phyloP scores from a whole-genome alignment of 2,888 invertebrate genomes.

The Phyllotreta striolata region DNA sequence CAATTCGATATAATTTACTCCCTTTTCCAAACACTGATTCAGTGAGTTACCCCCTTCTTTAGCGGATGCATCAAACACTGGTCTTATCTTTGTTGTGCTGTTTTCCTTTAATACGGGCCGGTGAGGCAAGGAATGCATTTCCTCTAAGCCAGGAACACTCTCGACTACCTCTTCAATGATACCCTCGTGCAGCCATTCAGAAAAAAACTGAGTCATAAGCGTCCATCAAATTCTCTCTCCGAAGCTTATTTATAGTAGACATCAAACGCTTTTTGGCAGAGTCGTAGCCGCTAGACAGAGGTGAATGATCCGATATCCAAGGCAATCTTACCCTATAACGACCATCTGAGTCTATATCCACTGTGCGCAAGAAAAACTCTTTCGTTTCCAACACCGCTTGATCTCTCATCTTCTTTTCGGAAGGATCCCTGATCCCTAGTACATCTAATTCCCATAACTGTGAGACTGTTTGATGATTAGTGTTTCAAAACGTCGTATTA shows the following conservation, averaged over 20 bases:
- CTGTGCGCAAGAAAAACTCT: no score
- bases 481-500: no score
- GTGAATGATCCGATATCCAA: no score
- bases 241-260: conserved; percentile 1
- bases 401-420: no score
- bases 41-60: conserved; percentile 1
- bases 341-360: no score
- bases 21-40: conserved; percentile 39
- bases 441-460: no score
- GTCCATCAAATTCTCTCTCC: background rate
- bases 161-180: conserved; percentile 20
- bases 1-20: conserved; percentile 31
- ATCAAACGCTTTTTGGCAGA: no score
- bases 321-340: no score
- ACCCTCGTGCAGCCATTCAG: conserved; percentile 13
- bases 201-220: conserved; percentile 6
- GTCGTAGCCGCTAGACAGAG: no score
- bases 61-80: conserved; percentile 28
- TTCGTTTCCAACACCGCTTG: no score
- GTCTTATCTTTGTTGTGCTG: conserved; percentile 16
- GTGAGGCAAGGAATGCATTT: conserved; percentile 28
- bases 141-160: background rate
- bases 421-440: no score
- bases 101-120: conserved; percentile 19
- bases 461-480: no score